These are phyloP conservation scores for Hyla sarda DNA, from an alignment of 2,113 vertebrate species.

Conservation along the genomic window DNA sequence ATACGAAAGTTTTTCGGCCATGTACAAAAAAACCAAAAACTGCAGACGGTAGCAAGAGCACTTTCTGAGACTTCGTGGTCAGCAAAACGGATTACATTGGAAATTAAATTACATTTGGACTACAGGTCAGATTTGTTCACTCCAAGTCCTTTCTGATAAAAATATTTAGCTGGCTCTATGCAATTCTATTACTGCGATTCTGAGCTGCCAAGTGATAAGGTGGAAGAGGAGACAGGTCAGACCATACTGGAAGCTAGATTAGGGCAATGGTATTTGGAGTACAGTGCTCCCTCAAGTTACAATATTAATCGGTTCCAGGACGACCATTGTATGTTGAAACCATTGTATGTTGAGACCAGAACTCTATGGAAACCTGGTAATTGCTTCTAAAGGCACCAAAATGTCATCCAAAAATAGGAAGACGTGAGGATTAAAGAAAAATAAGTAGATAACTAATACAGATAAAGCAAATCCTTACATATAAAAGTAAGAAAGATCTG, in stretches of 20 bases:
- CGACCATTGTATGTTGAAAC: too few relatives aligned
- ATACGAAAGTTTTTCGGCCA: background rate
- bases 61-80: background rate
- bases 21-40: background rate
- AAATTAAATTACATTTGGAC: constrained; percentile 15
- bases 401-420: too few relatives aligned
- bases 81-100: constrained; percentile 12
- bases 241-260: background rate
- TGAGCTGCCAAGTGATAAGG: background rate
- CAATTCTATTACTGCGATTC: background rate
- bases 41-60: background rate
- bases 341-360: too few relatives aligned
- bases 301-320: too few relatives aligned
- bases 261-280: background rate
- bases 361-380: too few relatives aligned
- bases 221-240: background rate
- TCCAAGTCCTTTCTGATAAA: background rate
- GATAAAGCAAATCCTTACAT: too few relatives aligned
- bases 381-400: too few relatives aligned
- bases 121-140: constrained; percentile 2
- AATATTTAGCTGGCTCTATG: constrained; percentile 4
- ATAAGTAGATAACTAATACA: too few relatives aligned
- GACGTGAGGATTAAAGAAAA: too few relatives aligned
- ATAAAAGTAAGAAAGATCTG: too few relatives aligned
- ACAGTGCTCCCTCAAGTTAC: too few relatives aligned